phyloP scores from a whole-genome alignment of 1,140 invertebrate genomes.

The Trichonephila clavipes region DNA sequence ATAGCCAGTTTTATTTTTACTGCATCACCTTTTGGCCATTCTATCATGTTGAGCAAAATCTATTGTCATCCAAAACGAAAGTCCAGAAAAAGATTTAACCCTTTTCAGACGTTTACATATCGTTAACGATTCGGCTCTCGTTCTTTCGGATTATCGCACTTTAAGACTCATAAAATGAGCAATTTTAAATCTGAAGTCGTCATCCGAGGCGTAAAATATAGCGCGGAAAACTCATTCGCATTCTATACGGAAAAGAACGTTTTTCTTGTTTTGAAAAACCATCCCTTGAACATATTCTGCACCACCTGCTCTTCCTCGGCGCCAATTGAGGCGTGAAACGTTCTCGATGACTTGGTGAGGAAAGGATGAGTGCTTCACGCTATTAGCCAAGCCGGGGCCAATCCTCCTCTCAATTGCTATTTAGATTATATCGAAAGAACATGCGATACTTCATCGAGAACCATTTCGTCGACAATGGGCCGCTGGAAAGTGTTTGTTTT shows the following conservation, averaged over 20 bases:
- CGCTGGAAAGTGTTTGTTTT: background rate
- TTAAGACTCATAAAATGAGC: too few species aligned
- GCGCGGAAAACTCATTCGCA: background rate
- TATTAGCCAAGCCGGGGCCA: background rate
- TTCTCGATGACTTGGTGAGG: background rate
- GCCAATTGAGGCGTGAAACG: background rate
- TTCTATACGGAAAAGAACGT: background rate
- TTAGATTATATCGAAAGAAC: background rate
- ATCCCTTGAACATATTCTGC: background rate
- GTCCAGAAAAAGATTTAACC: too few species aligned
- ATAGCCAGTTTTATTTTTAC: too few species aligned
- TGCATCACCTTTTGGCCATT: too few species aligned
- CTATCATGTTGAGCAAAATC: too few species aligned
- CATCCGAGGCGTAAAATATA: background rate
- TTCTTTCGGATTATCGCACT: background rate
- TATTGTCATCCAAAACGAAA: too few species aligned
- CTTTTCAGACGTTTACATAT: too few species aligned
- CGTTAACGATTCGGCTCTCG: too few species aligned
- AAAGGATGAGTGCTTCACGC: background rate
- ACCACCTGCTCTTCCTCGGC: background rate
- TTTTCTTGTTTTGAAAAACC: background rate
- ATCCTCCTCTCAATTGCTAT: background rate
- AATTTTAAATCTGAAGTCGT: background rate
- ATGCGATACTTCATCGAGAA: background rate
- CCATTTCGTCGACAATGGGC: background rate